These are phyloP conservation scores for Urocynchramus pylzowi DNA, from an alignment of 2,113 vertebrate genomes.

Conservation along the genomic window DNA sequence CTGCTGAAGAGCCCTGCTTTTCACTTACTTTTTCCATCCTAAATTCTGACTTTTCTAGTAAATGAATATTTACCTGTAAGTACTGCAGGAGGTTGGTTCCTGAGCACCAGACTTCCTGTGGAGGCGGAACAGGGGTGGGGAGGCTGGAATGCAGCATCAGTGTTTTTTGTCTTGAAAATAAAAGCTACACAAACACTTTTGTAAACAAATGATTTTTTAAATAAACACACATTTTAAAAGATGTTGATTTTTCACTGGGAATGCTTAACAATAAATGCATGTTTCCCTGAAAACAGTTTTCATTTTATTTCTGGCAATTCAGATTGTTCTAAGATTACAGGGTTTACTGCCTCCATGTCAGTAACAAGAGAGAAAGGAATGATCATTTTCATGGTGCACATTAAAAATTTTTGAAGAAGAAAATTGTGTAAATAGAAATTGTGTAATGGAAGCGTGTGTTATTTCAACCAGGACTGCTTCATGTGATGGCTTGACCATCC, in stretches of 20 bases:
- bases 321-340: background rate
- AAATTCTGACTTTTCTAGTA: constrained; percentile 12
- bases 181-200: constrained; percentile 72
- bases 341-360: background rate
- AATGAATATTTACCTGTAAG: background rate
- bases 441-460: background rate
- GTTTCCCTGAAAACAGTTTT: constrained; percentile 70
- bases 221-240: constrained; percentile 78
- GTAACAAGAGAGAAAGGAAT: background rate
- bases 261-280: constrained; percentile 79
- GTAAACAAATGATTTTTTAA: constrained; percentile 74
- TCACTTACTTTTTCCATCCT: constrained; percentile 46
- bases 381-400: background rate
- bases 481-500: background rate
- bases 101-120: constrained; percentile 55
- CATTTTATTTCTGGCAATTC: constrained; percentile 57
- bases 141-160: constrained; percentile 41
- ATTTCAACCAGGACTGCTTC: background rate
- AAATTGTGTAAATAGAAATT: background rate
- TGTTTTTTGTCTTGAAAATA: constrained; percentile 70
- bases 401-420: background rate
- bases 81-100: constrained; percentile 40
- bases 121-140: background rate
- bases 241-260: constrained; percentile 77
- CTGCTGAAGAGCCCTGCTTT: constrained; percentile 57